phyloP scores from a whole-genome alignment of 2,113 vertebrate species.

The Nematolebias whitei region DNA sequence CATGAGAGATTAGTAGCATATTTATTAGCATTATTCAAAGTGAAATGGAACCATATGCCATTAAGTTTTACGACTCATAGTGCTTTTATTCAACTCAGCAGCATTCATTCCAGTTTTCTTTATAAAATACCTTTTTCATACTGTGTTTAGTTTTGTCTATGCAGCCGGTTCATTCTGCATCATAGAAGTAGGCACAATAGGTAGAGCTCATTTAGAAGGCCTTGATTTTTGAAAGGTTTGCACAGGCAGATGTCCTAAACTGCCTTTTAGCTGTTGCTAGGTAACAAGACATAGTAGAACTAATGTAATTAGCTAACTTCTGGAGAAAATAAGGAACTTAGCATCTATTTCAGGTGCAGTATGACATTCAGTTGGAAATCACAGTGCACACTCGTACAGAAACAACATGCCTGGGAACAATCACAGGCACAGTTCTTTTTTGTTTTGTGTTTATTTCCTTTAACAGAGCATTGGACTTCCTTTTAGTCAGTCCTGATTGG shows the following conservation, averaged over 20 bases:
- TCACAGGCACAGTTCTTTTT: no score
- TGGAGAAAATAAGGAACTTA: slow-evolving; percentile 20
- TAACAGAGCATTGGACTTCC: background rate
- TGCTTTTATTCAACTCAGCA: slow-evolving; percentile 2
- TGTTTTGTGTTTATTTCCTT: background rate
- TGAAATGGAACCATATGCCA: slow-evolving; percentile 9
- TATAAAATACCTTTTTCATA: slow-evolving; percentile 1
- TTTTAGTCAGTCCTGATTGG: slow-evolving; percentile 14
- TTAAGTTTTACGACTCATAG: slow-evolving; percentile 12
- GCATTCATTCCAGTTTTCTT: slow-evolving; percentile 3
- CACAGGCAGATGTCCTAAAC: slow-evolving; percentile 13
- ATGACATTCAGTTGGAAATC: slow-evolving; percentile 9
- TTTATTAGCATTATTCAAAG: slow-evolving; percentile 44
- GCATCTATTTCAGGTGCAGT: slow-evolving; percentile 22
- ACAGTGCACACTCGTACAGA: background rate
- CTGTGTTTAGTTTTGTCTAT: slow-evolving; percentile 17
- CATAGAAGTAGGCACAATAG: slow-evolving; percentile 2
- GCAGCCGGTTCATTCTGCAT: slow-evolving; percentile 6
- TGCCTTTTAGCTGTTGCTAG: slow-evolving; percentile 45
- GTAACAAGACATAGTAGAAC: slow-evolving; percentile 42
- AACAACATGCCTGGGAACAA: background rate
- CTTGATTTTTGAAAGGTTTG: slow-evolving; percentile 46
- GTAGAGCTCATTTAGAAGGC: slow-evolving; percentile 16
- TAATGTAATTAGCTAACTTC: slow-evolving; percentile 37
- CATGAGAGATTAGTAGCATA: slow-evolving; percentile 42